Base-by-base conservation (phyloP, 2,888 invertebrate species). In the Drosophila multiciliata region DNA sequence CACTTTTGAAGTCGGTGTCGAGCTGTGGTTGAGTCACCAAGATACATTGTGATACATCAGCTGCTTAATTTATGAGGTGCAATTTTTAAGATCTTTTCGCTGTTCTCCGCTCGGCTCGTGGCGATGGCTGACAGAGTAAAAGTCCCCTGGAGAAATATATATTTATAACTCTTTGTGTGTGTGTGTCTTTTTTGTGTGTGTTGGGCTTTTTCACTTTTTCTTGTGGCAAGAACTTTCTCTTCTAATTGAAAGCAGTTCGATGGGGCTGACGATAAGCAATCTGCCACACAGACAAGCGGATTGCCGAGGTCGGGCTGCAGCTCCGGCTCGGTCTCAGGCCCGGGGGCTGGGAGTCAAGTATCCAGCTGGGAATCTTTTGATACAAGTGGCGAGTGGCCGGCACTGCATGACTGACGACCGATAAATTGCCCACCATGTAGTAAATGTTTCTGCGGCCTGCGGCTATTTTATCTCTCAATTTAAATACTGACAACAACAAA, bases 231-330 rank as follows among this genome's bases (percentile, higher is more conserved):
- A 91, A 91, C 90, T 90, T 90, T 90, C 90, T 91, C 90, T 85
- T 88, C 89, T 89, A 90, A 91, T 90, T 91, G 89, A 86, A 90
- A 89, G 81, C 83, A 87, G 90, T 83, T 87, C 88, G 90, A 90
- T 89, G 80, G 66, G 83, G 62, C 78, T 55, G 61, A 33, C 73
- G 86, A 89, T 90, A 83, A 90, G 67, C 72, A 48, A 68, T 33
- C 35, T n/a, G 68, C 53, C 45, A 59, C 35, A 33, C 42, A 42
- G 8, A 57, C 36, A 48, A 58, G 50, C 50, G 26, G 35, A 36
- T 67, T 45, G 40, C 36, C 29, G 58, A 55, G 42, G 54, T 66
- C 40, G 55, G 52, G 29, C 32, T 42, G n/a, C 40, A n/a, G n/a
- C 15, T 26, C 59, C 26, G n/a, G 36, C 36, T 32, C 36, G 42